Conservation (phyloP, 2,888 invertebrate genomes). For the Nymphalis polychloros region DNA sequence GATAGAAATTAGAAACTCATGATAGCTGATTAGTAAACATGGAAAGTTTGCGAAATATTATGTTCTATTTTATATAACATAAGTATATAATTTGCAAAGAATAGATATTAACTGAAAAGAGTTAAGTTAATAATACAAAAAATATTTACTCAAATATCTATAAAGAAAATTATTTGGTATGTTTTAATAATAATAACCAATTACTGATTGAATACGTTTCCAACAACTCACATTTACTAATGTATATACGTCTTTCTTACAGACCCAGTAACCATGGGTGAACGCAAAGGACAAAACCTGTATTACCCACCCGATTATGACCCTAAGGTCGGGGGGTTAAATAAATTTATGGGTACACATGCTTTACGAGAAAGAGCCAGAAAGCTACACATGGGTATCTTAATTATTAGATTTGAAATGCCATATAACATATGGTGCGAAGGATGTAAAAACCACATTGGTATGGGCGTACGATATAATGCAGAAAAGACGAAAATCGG, state of each 20-base stretch:
- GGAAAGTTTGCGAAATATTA: no score
- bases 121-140: no score
- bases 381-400: slow-evolving; percentile 97
- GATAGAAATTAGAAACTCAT: no score
- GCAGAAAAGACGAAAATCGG: slow-evolving; percentile 96
- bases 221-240: not conserved
- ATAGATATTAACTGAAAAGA: no score
- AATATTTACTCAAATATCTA: no score
- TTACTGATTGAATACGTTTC: not conserved
- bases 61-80: no score
- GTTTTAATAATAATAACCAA: not conserved
- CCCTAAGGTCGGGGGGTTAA: slow-evolving; percentile 95
- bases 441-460: slow-evolving; percentile 98
- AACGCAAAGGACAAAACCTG: slow-evolving; percentile 97
- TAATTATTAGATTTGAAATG: slow-evolving; percentile 99
- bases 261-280: slow-evolving; percentile 88
- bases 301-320: slow-evolving; percentile 99
- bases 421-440: slow-evolving; percentile 99
- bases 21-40: no score
- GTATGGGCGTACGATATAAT: slow-evolving; percentile 99
- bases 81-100: no score
- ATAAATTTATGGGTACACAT: slow-evolving; percentile 96
- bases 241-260: slow-evolving; percentile 25
- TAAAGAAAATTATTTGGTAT: no score
- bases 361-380: slow-evolving; percentile 96